Evolutionary conservation across 2,888 invertebrate genomes (phyloP).

Genomic region (Anorthoa munda): DNA sequence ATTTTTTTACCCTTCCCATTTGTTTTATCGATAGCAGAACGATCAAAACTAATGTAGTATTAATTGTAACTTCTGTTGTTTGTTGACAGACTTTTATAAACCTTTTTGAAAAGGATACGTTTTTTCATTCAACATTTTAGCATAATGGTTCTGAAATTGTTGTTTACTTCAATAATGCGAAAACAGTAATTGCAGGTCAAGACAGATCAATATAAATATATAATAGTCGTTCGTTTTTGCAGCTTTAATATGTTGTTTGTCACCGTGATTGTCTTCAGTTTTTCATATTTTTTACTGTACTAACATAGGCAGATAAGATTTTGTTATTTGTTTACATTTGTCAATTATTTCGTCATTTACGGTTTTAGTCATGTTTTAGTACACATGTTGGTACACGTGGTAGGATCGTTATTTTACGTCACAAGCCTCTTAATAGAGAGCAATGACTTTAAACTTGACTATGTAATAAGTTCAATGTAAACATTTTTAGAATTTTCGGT

Average conservation of each 20-base stretch:
- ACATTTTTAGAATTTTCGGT: not conserved
- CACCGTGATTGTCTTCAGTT: slow-evolving; percentile 10
- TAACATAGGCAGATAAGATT: not conserved
- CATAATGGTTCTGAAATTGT: slow-evolving; percentile 10
- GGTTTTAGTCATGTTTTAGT: too few relatives aligned
- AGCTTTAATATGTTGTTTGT: slow-evolving; percentile 1
- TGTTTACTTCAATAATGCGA: slow-evolving; percentile 32
- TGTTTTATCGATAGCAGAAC: not conserved
- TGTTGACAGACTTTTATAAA: slow-evolving; percentile 47
- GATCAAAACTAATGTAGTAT: slow-evolving; percentile 3
- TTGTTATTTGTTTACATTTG: slow-evolving; percentile 32
- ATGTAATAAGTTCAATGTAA: too few relatives aligned
- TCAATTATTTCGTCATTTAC: slow-evolving; percentile 38
- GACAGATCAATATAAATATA: not conserved
- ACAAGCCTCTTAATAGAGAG: not conserved
- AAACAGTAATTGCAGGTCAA: not conserved
- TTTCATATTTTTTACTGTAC: slow-evolving; percentile 1
- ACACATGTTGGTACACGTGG: not conserved
- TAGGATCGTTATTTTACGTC: not conserved
- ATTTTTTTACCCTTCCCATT: too few relatives aligned
- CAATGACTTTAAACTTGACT: not conserved
- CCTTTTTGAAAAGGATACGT: slow-evolving; percentile 40
- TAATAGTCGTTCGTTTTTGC: not conserved
- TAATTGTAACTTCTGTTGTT: slow-evolving; percentile 34
- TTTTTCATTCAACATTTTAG: slow-evolving; percentile 5